Base-by-base conservation (phyloP, 2,888 invertebrate genomes). In the Cataglyphis cursor region DNA sequence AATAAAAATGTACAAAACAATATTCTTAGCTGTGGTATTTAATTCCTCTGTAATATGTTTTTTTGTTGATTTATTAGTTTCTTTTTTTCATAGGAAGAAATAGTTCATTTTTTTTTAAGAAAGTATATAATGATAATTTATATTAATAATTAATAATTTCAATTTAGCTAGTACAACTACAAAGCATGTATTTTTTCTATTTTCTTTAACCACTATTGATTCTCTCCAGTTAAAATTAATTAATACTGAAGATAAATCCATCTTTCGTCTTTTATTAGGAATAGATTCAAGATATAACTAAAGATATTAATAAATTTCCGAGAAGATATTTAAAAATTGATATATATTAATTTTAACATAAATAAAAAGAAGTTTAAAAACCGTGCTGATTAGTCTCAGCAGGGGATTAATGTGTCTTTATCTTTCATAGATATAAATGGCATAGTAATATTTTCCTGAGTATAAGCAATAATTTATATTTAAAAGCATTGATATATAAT, bases 1-100 rank as follows among this genome's bases (percentile, higher is more conserved):
- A 91, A 90, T 90, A 88, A 88, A 84, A 44, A 84, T 90, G 54
- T 84, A 89, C 48, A 86, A 88, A 87, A 57, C 59, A 82, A 87
- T 64, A 73, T 73, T 87, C 68, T 75, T 66, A 84, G 66, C 78
- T 85, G 85, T 78, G 85, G 65, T 82, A 81, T 86, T 89, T 74
- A 83, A 84, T 90, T 81, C 73, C 74, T 85, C 44, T 59, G 31
- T 70, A 59, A 57, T 28, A 12, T 41, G 41, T 41, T 35, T 31
- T 35, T 68, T 68, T 68, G 38, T 78, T 78, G 9, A 1, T 78
- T 8, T 15, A 6, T 31, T 57, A 57, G n/a, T 65, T 65, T 28
- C 28, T 76, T 38, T 12, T 1, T n/a, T 15, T 21, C 64, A 31
- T n/a, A n/a, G 6, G 10, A 35, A 54, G 18, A 15, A 48, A 65